A percentile compares a stretch with the other conserved stretches of the same genome.
Evolutionary conservation across 2,797 vertebrate genomes (phyloP).

Genomic region (Anableps anableps): DNA sequence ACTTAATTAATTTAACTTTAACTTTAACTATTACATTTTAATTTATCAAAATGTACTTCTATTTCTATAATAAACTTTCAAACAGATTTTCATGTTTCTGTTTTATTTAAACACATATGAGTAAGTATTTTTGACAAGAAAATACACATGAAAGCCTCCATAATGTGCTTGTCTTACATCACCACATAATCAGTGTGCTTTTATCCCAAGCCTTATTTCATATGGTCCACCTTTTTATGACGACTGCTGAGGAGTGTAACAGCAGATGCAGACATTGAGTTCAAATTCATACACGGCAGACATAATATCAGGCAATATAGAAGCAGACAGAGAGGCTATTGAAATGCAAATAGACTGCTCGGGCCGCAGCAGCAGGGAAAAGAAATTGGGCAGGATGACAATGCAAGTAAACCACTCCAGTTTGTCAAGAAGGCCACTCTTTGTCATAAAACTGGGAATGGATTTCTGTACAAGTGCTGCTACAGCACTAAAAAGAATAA

Average conservation of each 20-base stretch:
- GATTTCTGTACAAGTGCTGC: slow-evolving; percentile 80
- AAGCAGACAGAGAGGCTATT: slow-evolving; percentile 81
- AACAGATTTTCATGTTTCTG: slow-evolving; percentile 12
- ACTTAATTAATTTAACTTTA: too few species aligned
- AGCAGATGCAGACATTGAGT: slow-evolving; percentile 82
- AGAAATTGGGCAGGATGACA: slow-evolving; percentile 83
- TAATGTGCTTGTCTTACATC: slow-evolving; percentile 66
- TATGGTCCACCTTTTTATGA: slow-evolving; percentile 73
- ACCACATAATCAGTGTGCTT: slow-evolving; percentile 61
- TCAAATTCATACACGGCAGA: slow-evolving; percentile 80
- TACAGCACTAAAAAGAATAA: slow-evolving; percentile 77
- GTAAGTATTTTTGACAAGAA: slow-evolving; percentile 45
- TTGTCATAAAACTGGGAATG: slow-evolving; percentile 79
- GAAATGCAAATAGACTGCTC: slow-evolving; percentile 83
- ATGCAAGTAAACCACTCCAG: slow-evolving; percentile 85
- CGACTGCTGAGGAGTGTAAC: slow-evolving; percentile 70
- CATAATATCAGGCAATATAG: slow-evolving; percentile 83
- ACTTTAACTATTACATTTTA: too few species aligned
- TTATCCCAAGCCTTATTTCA: slow-evolving; percentile 69
- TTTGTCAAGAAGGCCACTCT: slow-evolving; percentile 83
- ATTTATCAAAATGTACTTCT: background rate
- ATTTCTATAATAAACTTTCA: background rate
- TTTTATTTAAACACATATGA: slow-evolving; percentile 59
- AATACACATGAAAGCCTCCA: slow-evolving; percentile 40
- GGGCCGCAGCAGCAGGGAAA: slow-evolving; percentile 75